Conservation (phyloP, 2,888 invertebrate species). For the Stenurella melanura region DNA sequence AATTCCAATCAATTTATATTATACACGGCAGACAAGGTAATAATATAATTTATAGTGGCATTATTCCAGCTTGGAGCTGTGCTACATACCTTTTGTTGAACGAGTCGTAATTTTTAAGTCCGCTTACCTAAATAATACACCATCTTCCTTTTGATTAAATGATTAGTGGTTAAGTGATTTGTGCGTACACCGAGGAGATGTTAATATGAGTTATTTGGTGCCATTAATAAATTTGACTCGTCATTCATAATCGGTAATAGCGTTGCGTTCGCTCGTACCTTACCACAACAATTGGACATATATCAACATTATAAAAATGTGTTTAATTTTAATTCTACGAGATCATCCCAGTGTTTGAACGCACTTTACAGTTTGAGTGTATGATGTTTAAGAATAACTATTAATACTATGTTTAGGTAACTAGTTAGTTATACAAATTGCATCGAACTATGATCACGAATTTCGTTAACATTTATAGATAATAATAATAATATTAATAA, state of each 20-base stretch:
- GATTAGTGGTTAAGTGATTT: conserved; percentile 61
- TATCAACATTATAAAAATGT: background rate
- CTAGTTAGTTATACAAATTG: too few relatives aligned
- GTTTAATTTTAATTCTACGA: background rate
- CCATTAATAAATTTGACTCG: conserved; percentile 58
- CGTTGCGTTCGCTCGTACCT: conserved; percentile 1
- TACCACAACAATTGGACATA: background rate
- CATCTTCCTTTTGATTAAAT: conserved; percentile 58
- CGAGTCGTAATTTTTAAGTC: conserved; percentile 63
- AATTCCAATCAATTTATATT: conserved; percentile 74
- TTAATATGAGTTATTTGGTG: conserved; percentile 61
- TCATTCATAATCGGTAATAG: conserved; percentile 41
- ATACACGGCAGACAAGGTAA: conserved; percentile 73
- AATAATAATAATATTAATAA: too few relatives aligned
- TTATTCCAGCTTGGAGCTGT: conserved; percentile 65
- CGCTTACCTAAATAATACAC: conserved; percentile 60
- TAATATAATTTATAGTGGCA: conserved; percentile 73
- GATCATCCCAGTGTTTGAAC: background rate
- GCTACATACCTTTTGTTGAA: conserved; percentile 68
- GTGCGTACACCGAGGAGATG: conserved; percentile 60
- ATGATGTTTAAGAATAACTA: too few relatives aligned
- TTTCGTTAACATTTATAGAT: too few relatives aligned
- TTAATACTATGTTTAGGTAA: too few relatives aligned
- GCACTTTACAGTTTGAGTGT: background rate
- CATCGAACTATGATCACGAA: too few relatives aligned